Conservation (phyloP, 1,140 invertebrate species). For the Leptonema lineaticorne region DNA sequence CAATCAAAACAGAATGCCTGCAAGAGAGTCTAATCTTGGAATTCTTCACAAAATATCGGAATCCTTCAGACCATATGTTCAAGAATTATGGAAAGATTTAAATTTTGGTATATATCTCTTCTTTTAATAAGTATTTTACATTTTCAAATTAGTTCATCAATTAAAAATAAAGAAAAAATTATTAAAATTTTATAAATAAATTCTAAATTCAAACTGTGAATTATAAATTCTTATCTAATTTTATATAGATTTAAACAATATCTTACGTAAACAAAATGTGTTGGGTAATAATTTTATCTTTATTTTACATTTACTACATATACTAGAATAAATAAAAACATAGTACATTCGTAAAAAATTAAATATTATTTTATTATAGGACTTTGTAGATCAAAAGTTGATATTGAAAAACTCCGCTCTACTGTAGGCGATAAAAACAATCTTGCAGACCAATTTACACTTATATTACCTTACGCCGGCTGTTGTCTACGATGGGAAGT, state of each 20-base stretch:
- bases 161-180: too few relatives aligned
- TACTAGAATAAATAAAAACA: neutral
- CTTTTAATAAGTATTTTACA: too few relatives aligned
- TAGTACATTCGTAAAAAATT: neutral
- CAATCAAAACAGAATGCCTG: neutral
- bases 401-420: conserved; percentile 34
- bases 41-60: conserved; percentile 24
- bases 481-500: conserved; percentile 47
- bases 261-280: neutral
- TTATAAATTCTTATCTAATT: too few relatives aligned
- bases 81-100: conserved; percentile 33
- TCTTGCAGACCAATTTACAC: conserved; percentile 46
- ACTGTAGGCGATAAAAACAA: conserved; percentile 21
- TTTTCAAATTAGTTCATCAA: too few relatives aligned
- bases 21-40: neutral
- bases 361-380: conserved; percentile 28
- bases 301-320: neutral
- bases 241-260: neutral
- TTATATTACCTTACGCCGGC: conserved; percentile 49
- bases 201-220: too few relatives aligned
- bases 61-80: conserved; percentile 33
- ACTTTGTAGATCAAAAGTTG: conserved; percentile 35
- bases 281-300: too few relatives aligned
- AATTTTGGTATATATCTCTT: conserved; percentile 38
- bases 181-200: neutral